phyloP scores from a whole-genome alignment of 2,888 invertebrate species.

The Andrena fulva region DNA sequence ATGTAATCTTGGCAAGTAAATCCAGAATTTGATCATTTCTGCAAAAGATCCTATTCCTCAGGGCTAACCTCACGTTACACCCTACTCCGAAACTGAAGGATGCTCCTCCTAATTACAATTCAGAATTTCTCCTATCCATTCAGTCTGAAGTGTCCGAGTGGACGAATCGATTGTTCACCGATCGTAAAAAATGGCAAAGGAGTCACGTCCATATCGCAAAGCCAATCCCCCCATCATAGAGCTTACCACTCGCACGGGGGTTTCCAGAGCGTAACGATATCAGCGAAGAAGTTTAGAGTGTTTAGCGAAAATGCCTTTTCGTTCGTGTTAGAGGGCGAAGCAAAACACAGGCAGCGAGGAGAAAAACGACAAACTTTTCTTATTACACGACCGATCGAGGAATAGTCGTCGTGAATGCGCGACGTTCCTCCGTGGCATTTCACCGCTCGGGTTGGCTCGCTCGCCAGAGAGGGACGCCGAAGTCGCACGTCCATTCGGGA shows the following conservation, averaged over 20 bases:
- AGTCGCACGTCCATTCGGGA: conserved; percentile 71
- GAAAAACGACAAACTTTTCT: conserved; percentile 32
- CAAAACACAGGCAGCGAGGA: conserved; percentile 8
- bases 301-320: conserved; percentile 15
- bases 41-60: no score
- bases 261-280: neutral
- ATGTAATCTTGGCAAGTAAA: no score
- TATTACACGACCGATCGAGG: conserved; percentile 45
- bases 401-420: conserved; percentile 56
- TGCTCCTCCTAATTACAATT: no score
- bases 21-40: no score
- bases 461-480: conserved; percentile 61
- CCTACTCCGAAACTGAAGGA: no score
- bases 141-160: no score
- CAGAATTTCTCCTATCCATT: no score
- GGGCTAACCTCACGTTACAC: no score
- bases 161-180: no score
- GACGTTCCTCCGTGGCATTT: conserved; percentile 52
- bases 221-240: neutral
- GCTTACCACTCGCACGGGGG: neutral
- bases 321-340: conserved; percentile 12
- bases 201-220: no score
- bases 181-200: no score
- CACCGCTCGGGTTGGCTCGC: conserved; percentile 45
- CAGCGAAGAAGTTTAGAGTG: neutral